Conservation (phyloP, 1,140 invertebrate species). For the Drosophila albomicans region DNA sequence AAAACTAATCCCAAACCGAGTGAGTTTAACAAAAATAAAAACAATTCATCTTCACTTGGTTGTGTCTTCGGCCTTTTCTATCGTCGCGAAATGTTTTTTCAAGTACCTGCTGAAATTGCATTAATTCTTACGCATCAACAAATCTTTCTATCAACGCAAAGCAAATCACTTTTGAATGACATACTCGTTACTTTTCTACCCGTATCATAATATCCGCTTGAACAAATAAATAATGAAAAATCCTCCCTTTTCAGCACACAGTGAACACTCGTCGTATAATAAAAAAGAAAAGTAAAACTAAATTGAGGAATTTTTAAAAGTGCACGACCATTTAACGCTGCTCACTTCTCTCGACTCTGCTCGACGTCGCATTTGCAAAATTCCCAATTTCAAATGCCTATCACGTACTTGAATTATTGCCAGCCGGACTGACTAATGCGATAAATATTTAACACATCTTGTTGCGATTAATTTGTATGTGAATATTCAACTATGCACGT, state of each 20-base stretch:
- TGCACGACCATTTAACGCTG: constrained; percentile 40
- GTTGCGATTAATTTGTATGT: constrained; percentile 60
- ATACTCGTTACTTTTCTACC: neutral
- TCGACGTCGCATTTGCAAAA: neutral
- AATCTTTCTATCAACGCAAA: constrained; percentile 12
- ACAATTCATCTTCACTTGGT: neutral
- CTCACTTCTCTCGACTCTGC: neutral
- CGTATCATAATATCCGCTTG: neutral
- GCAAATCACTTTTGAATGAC: neutral
- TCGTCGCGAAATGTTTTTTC: neutral
- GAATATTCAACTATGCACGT: constrained; percentile 16
- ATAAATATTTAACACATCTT: constrained; percentile 61
- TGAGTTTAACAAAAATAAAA: neutral
- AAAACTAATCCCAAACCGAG: neutral
- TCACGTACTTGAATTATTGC: constrained; percentile 42
- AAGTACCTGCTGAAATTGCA: constrained; percentile 3
- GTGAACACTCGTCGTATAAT: neutral
- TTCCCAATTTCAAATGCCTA: constrained; percentile 7
- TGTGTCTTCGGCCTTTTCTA: neutral
- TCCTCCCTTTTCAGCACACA: neutral
- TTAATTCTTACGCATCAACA: constrained; percentile 6
- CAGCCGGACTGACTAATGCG: constrained; percentile 22
- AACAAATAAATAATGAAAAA: neutral
- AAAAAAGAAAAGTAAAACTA: constrained; percentile 31
- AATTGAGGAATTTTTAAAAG: constrained; percentile 58